A percentile compares a stretch with the other conserved stretches of the same genome.
Evolutionary conservation across 2,113 vertebrate species (phyloP).

Genomic region (Syngnathus floridae): DNA sequence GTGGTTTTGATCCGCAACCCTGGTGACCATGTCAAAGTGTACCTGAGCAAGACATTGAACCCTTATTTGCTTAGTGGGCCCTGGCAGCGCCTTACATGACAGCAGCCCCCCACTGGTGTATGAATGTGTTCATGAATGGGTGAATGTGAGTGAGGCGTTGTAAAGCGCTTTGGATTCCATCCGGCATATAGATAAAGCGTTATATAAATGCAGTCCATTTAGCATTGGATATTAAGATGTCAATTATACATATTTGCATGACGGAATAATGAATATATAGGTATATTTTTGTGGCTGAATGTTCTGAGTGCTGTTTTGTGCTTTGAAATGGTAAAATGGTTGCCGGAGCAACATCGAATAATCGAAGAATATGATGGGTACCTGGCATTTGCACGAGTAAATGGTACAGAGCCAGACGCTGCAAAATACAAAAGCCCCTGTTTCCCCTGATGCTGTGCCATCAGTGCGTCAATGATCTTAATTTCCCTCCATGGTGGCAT

Average conservation of each 20-base stretch:
- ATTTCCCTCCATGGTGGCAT: background rate
- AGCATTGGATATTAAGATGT: background rate
- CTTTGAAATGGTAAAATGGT: background rate
- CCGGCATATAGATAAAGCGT: too few relatives aligned
- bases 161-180: too few relatives aligned
- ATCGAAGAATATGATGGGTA: background rate
- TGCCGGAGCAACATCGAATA: background rate
- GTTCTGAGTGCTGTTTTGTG: background rate
- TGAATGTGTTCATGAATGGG: too few relatives aligned
- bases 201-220: too few relatives aligned
- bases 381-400: background rate
- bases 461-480: constrained; percentile 7
- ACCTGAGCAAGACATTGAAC: too few relatives aligned
- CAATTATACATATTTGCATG: background rate
- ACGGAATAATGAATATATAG: background rate
- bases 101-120: too few relatives aligned
- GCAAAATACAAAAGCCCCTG: background rate
- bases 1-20: too few relatives aligned
- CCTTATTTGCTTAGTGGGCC: too few relatives aligned
- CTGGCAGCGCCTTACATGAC: too few relatives aligned
- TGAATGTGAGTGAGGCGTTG: too few relatives aligned
- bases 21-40: too few relatives aligned
- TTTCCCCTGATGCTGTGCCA: background rate
- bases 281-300: background rate
- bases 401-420: background rate